Conservation (phyloP, 2,113 vertebrate genomes). For the Solea solea region DNA sequence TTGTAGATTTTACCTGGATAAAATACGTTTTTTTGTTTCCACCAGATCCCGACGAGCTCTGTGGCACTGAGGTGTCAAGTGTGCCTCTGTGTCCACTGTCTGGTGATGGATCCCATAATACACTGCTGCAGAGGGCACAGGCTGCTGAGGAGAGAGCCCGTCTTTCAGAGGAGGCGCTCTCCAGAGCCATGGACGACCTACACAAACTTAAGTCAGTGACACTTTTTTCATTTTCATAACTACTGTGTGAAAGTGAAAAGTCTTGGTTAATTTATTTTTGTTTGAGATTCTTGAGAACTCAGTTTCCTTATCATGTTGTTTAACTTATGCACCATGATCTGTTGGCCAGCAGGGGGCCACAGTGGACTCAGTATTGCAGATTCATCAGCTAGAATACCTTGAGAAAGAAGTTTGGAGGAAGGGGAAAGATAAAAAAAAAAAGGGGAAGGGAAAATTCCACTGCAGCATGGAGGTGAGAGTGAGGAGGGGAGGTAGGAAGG, state of each 20-base stretch:
- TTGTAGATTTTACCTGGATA: neutral
- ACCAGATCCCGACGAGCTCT: slow-evolving; percentile 90
- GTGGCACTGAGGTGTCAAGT: slow-evolving; percentile 50
- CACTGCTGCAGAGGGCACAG: slow-evolving; percentile 78
- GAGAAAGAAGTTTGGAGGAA: slow-evolving; percentile 72
- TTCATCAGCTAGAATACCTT: slow-evolving; percentile 26
- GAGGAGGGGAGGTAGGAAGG: slow-evolving; percentile 46
- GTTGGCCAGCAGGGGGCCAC: slow-evolving; percentile 85
- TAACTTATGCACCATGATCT: slow-evolving; percentile 3
- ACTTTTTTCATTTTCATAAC: neutral
- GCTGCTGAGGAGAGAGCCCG: slow-evolving; percentile 83
- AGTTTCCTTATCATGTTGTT: neutral
- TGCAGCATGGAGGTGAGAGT: slow-evolving; percentile 77
- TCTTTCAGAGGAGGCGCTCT: slow-evolving; percentile 84
- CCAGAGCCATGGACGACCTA: slow-evolving; percentile 87
- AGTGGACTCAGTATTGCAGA: slow-evolving; percentile 53
- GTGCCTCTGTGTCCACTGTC: slow-evolving; percentile 16
- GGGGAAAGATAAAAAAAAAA: slow-evolving; percentile 43
- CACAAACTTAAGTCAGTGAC: slow-evolving; percentile 88
- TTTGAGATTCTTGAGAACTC: neutral
- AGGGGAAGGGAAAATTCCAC: slow-evolving; percentile 80
- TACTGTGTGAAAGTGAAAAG: neutral
- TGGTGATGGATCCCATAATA: slow-evolving; percentile 15
- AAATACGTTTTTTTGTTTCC: neutral
- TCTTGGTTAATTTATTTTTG: neutral